Percentiles rank a stretch among this genome's conserved stretches.
These are phyloP conservation scores for Pyralis farinalis DNA, from an alignment of 2,888 invertebrate species.

Conservation along the genomic window DNA sequence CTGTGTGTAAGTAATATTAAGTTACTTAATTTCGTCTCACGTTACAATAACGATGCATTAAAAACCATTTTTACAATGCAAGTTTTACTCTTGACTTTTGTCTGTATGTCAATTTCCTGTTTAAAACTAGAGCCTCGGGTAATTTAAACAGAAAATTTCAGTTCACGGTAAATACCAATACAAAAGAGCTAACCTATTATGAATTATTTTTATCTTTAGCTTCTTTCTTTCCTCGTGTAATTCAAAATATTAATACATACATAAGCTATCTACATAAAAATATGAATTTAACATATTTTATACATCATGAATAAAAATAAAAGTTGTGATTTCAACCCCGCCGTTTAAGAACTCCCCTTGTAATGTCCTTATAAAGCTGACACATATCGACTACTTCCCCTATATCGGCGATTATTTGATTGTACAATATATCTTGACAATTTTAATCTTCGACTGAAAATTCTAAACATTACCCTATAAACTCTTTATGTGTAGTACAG, in stretches of 20 bases:
- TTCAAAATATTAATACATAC: background rate
- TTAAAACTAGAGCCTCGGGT: too few relatives aligned
- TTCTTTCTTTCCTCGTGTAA: too few relatives aligned
- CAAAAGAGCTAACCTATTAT: too few relatives aligned
- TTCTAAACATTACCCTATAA: background rate
- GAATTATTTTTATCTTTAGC: too few relatives aligned
- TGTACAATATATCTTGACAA: conserved; percentile 29
- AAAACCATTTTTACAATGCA: too few relatives aligned
- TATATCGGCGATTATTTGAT: conserved; percentile 54
- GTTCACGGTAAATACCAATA: too few relatives aligned
- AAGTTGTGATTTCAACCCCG: conserved; percentile 31
- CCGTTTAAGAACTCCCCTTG: conserved; percentile 35
- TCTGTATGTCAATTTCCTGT: too few relatives aligned
- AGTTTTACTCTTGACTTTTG: too few relatives aligned
- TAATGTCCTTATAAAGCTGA: conserved; percentile 60
- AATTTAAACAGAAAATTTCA: too few relatives aligned
- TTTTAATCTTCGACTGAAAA: conserved; percentile 2
- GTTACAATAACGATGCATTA: too few relatives aligned
- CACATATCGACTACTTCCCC: conserved; percentile 53
- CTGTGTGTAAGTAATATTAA: too few relatives aligned
- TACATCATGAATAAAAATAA: conserved; percentile 9
- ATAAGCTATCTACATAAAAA: conserved; percentile 2
- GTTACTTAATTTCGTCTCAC: too few relatives aligned
- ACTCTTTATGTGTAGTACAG: background rate
- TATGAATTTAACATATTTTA: conserved; percentile 9